These are phyloP conservation scores for Amazona ochrocephala DNA, from an alignment of 2,797 vertebrate species.

Conservation along the genomic window DNA sequence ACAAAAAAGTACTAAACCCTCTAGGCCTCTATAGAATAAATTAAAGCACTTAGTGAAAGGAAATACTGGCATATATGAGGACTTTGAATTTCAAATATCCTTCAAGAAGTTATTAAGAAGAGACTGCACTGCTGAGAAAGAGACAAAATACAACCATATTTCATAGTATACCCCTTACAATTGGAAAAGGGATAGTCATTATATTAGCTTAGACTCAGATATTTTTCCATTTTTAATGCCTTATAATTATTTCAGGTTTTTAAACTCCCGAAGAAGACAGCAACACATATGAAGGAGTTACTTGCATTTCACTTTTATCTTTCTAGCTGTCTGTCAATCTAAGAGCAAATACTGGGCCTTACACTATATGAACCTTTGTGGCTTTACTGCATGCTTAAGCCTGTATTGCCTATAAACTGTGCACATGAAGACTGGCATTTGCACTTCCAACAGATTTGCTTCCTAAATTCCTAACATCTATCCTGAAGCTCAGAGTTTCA, in stretches of 20 bases:
- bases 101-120: slow-evolving; percentile 50
- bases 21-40: slow-evolving; percentile 43
- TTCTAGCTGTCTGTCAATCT: not conserved
- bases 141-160: slow-evolving; percentile 19
- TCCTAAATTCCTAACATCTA: not conserved
- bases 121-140: not conserved
- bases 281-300: not conserved
- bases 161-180: not conserved
- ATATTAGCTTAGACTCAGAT: not conserved
- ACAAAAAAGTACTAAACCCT: not conserved
- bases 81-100: slow-evolving; percentile 55
- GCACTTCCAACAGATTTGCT: not conserved
- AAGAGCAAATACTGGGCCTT: not conserved
- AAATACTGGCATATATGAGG: slow-evolving; percentile 28
- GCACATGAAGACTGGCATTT: not conserved
- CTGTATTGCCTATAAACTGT: not conserved
- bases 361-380: not conserved
- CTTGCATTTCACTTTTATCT: not conserved
- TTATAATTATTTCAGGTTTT: slow-evolving; percentile 5
- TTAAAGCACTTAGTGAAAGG: slow-evolving; percentile 57
- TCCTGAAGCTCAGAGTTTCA: not conserved
- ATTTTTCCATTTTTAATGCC: slow-evolving; percentile 31
- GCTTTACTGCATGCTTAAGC: not conserved
- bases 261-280: not conserved
- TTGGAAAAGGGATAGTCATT: slow-evolving; percentile 31